Percentiles rank a stretch among this genome's conserved stretches.
Conservation (phyloP, 2,113 vertebrate species). For the Vanacampus margaritifer region DNA sequence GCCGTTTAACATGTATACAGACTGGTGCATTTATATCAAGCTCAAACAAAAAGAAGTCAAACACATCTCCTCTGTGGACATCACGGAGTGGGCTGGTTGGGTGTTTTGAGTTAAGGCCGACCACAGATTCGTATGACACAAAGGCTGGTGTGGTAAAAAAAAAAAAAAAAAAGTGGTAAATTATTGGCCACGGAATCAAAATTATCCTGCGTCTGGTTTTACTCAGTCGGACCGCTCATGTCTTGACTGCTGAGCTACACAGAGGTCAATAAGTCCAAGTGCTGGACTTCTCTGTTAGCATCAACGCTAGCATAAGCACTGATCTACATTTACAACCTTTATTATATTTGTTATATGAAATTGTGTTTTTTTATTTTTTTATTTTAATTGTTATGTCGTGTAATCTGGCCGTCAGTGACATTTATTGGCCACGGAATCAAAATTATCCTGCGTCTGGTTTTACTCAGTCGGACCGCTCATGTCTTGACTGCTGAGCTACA, state of each 20-base stretch:
- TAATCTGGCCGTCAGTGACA: too few species aligned
- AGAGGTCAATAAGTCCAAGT: background rate
- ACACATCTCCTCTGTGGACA: conserved; percentile 16
- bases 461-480: conserved; percentile 21
- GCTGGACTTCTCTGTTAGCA: too few species aligned
- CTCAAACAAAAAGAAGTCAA: background rate
- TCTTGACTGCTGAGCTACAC: conserved; percentile 20
- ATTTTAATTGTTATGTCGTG: too few species aligned
- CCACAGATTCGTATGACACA: conserved; percentile 4
- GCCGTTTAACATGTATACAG: background rate
- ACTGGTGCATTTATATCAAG: background rate
- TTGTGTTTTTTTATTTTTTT: too few species aligned
- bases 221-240: conserved; percentile 21
- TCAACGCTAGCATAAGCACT: too few species aligned
- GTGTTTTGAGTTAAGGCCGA: conserved; percentile 30
- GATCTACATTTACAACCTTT: too few species aligned
- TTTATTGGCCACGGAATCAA: conserved; percentile 16
- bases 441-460: conserved; percentile 35
- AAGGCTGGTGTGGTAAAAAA: conserved; percentile 20
- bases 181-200: conserved; percentile 17
- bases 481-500: conserved; percentile 22
- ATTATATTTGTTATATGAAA: too few species aligned
- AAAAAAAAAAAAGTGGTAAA: conserved; percentile 23
- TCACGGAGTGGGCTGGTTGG: background rate
- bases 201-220: conserved; percentile 34